Conservation (phyloP, 2,888 invertebrate genomes). For the Trachelus stipa region DNA sequence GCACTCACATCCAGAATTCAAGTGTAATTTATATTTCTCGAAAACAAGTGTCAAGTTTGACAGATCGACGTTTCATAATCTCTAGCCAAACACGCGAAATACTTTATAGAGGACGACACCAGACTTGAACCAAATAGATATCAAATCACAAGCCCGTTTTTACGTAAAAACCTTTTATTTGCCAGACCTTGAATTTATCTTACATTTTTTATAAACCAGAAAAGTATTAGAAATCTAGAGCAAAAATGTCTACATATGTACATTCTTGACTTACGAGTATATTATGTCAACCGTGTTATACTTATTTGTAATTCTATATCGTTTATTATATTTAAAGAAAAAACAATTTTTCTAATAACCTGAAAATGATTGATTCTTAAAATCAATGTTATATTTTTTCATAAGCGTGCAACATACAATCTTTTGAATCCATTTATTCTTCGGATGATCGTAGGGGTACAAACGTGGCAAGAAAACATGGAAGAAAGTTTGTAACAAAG, state of each 20-base stretch:
- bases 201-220: not conserved
- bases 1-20: not conserved
- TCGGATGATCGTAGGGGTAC: not conserved
- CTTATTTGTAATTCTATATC: not conserved
- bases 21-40: not conserved
- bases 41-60: not conserved
- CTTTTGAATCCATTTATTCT: not conserved
- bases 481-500: conserved; percentile 36
- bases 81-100: not conserved
- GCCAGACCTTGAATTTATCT: not conserved
- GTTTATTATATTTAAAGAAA: not conserved
- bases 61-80: not conserved
- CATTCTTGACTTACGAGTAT: not conserved
- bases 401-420: not conserved
- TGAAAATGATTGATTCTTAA: not conserved
- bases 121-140: not conserved
- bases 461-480: not conserved
- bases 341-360: not conserved
- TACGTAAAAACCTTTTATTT: not conserved
- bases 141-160: not conserved
- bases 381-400: not conserved
- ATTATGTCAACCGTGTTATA: not conserved
- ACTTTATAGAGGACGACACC: not conserved
- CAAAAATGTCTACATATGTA: not conserved
- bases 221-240: not conserved